Conservation (phyloP, 2,113 vertebrate species). For the Dinomys branickii region DNA sequence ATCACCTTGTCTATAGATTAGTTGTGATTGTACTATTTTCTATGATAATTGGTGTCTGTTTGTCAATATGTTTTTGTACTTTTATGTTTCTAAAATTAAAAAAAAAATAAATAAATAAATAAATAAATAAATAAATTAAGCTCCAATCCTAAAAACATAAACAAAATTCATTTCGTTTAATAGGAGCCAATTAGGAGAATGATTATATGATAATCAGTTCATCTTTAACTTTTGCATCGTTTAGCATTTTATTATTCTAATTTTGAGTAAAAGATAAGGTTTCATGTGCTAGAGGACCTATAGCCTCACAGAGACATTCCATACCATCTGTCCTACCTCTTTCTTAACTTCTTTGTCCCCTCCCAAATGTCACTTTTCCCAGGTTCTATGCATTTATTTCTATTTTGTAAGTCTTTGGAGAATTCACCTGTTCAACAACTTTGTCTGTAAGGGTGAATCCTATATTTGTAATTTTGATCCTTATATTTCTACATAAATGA, state of each 20-base stretch:
- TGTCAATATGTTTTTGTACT: too few relatives aligned
- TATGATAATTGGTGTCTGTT: too few relatives aligned
- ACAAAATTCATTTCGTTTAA: background rate
- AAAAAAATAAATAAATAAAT: too few relatives aligned
- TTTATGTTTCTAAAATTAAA: too few relatives aligned
- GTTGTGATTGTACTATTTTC: too few relatives aligned
- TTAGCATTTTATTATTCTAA: background rate
- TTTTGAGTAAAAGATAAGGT: background rate
- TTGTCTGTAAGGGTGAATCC: too few relatives aligned
- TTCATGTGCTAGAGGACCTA: background rate
- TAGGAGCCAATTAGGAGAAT: background rate
- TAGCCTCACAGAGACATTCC: background rate
- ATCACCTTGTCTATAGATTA: too few relatives aligned
- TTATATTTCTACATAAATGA: background rate
- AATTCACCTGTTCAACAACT: too few relatives aligned
- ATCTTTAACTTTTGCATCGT: background rate
- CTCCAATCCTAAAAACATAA: background rate
- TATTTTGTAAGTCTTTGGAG: background rate
- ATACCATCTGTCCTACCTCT: background rate
- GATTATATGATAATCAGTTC: background rate
- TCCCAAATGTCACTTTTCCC: background rate
- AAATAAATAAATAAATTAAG: too few relatives aligned
- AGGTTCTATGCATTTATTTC: background rate
- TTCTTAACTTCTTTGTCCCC: background rate
- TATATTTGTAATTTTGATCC: background rate